phyloP scores from a whole-genome alignment of 2,797 vertebrate species.

The Coendou prehensilis region DNA sequence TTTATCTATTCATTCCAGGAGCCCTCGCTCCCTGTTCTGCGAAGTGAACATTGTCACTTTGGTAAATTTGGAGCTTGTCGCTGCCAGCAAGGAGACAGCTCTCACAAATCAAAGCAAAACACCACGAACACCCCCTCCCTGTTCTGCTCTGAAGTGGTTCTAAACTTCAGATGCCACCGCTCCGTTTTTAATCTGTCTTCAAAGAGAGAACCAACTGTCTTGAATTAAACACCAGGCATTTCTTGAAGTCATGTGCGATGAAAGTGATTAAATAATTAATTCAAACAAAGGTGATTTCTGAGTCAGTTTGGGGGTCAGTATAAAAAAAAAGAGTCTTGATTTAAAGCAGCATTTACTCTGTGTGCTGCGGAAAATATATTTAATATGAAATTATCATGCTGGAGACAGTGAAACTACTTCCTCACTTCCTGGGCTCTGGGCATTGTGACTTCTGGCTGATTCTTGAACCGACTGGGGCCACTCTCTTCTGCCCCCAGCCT shows the following conservation, averaged over 20 bases:
- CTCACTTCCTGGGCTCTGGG: background rate
- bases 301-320: slow-evolving; percentile 76
- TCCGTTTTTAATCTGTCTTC: slow-evolving; percentile 85
- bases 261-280: slow-evolving; percentile 86
- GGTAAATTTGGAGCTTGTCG: slow-evolving; percentile 68
- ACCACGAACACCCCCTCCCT: slow-evolving; percentile 68
- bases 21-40: slow-evolving; percentile 31
- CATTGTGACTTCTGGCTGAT: background rate
- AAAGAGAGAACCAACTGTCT: slow-evolving; percentile 87
- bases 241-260: slow-evolving; percentile 74
- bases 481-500: background rate
- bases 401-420: slow-evolving; percentile 1
- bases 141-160: slow-evolving; percentile 69
- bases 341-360: slow-evolving; percentile 77
- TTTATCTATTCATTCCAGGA: background rate
- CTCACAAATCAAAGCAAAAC: slow-evolving; percentile 78
- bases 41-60: slow-evolving; percentile 59
- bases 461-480: background rate
- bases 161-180: slow-evolving; percentile 77
- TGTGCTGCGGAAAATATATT: slow-evolving; percentile 12
- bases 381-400: background rate
- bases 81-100: slow-evolving; percentile 58
- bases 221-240: slow-evolving; percentile 86
- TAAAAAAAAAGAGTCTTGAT: slow-evolving; percentile 62
- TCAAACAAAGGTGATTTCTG: slow-evolving; percentile 80